Evolutionary conservation across 37 sponge, comb jelly and placozoan species (phyloP).

Genomic region (Corticium candelabrum): DNA sequence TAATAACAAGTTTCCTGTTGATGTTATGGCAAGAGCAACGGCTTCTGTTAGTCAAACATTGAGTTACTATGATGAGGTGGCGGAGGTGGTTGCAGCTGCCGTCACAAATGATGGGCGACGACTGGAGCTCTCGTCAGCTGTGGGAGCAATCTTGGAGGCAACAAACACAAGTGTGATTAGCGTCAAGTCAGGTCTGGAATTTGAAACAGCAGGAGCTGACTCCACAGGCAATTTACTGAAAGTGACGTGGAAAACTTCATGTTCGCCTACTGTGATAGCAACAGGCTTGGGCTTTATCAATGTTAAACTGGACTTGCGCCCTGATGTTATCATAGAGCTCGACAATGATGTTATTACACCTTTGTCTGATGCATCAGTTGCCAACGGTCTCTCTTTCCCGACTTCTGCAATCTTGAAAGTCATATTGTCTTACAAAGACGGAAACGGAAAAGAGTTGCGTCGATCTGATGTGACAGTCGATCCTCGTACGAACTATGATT

Average conservation of each 20-base stretch:
- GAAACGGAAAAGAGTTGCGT: background rate
- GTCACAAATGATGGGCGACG: background rate
- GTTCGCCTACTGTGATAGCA: background rate
- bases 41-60: background rate
- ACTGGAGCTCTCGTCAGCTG: background rate
- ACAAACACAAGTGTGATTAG: background rate
- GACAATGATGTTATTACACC: background rate
- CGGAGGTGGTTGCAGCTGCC: background rate
- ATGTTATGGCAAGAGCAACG: background rate
- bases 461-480: background rate
- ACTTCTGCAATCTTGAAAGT: background rate
- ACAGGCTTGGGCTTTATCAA: background rate
- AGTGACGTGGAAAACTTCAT: background rate
- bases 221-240: background rate
- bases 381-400: background rate
- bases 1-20: background rate
- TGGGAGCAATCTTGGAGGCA: background rate
- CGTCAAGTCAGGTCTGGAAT: background rate
- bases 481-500: background rate
- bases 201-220: background rate
- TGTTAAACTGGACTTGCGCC: background rate
- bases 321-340: background rate
- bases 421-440: background rate
- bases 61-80: background rate
- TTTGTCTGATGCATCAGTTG: background rate